A percentile compares a stretch with the other conserved stretches of the same genome.
Evolutionary conservation across 1,140 invertebrate genomes (phyloP).

Genomic region (Gyrodactylus bullatarudis): DNA sequence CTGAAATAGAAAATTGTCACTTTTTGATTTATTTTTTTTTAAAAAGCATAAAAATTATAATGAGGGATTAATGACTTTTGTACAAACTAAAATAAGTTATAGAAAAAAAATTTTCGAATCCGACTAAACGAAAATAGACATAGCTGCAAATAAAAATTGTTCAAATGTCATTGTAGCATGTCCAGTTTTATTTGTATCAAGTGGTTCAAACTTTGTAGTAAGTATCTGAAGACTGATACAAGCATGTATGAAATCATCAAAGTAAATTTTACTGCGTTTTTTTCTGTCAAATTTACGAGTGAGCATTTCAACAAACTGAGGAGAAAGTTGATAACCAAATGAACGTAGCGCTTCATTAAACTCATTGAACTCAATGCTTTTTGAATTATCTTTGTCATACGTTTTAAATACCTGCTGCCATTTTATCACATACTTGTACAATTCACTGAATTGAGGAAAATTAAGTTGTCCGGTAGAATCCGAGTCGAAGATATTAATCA

Average conservation of each 20-base stretch:
- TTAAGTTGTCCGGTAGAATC: conserved; percentile 52
- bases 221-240: conserved; percentile 46
- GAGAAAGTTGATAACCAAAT: conserved; percentile 53
- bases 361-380: conserved; percentile 42
- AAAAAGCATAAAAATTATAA: no score
- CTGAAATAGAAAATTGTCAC: no score
- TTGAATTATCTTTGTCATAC: conserved; percentile 44
- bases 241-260: conserved; percentile 51
- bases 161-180: not conserved
- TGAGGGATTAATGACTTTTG: no score
- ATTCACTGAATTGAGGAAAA: conserved; percentile 42
- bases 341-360: conserved; percentile 37
- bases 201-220: not conserved
- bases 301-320: conserved; percentile 37
- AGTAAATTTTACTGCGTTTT: conserved; percentile 25
- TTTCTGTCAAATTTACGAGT: conserved; percentile 30
- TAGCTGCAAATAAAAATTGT: not conserved
- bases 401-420: conserved; percentile 40
- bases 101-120: not conserved
- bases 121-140: not conserved
- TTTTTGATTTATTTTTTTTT: no score
- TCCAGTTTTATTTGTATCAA: not conserved
- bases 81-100: no score
- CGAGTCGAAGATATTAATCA: conserved; percentile 70
- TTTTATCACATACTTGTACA: conserved; percentile 55